Evolutionary conservation across 1,140 invertebrate genomes (phyloP), one percentile per base, ranked within the genome.

Genomic region (Lethrus apterus): DNA sequence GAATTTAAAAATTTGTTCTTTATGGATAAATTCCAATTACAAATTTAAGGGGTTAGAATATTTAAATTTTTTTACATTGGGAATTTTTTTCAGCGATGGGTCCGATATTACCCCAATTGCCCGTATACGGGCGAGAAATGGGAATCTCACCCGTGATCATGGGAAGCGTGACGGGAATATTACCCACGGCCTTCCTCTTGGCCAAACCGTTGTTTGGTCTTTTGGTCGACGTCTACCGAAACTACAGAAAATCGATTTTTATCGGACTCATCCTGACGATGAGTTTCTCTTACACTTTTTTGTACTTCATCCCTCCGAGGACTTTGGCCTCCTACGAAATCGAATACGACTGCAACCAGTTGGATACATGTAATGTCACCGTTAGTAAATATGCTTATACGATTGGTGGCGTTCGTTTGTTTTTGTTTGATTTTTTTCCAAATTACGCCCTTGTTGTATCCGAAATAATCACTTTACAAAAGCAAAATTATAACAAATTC

Each of bases 181-280:
- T 87, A 43, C 84, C 85, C 0, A 67, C 86, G 10, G 58, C 83
- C 9, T 86, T 81, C 71, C 72, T 86, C 0, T 55, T 83, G 0
- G 78, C 83, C 0, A 87, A 88, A 64, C 83, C 84, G 1, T 46
- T 72, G 2, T 80, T 86, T 57, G 85, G 85, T 4, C 76, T 82
- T 24, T 45, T 87, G 0, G 78, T 80, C 0, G 85, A 88, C 55
- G 71, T 78, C 59, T 73, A 50, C 60, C 76, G 77, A 63, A 53
- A 60, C 55, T 76, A 60, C 32, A 74, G 84, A 46, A 86, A 86
- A 64, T 52, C 73, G 0, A 79, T 87, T 23, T 87, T 88, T 57
- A 74, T 86, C 53, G 23, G 63, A 0, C 57, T 87, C 1, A 75
- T 87, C 11, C 40, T 71, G 0, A 48, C 72, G 1, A 85, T 81